phyloP scores from a whole-genome alignment of 2,888 invertebrate species.

The Ecdyonurus torrentis region DNA sequence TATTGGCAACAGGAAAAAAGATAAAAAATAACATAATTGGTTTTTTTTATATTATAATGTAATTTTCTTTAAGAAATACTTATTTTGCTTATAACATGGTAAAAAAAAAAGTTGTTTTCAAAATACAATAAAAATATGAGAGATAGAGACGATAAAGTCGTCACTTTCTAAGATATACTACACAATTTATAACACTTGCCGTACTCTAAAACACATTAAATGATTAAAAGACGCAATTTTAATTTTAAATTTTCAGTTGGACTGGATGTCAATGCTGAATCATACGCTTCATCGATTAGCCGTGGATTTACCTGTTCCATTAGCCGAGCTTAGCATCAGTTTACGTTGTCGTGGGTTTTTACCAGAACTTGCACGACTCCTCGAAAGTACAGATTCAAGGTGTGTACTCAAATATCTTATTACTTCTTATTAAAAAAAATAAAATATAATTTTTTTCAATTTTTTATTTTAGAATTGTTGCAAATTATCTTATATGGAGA shows the following conservation, averaged over 20 bases:
- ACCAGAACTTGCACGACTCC: constrained; percentile 18
- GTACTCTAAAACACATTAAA: too few relatives aligned
- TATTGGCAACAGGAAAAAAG: neutral
- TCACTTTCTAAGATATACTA: too few relatives aligned
- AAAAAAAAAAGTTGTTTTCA: too few relatives aligned
- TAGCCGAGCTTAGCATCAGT: constrained; percentile 17
- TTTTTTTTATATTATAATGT: too few relatives aligned
- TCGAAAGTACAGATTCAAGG: constrained; percentile 19
- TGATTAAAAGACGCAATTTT: too few relatives aligned
- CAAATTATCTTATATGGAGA: constrained; percentile 34
- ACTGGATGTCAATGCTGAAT: constrained; percentile 19
- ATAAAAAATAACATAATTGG: neutral
- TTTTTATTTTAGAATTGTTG: constrained; percentile 22
- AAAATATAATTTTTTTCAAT: neutral
- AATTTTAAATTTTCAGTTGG: constrained; percentile 18
- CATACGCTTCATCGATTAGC: constrained; percentile 17
- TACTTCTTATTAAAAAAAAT: neutral
- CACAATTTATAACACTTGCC: too few relatives aligned
- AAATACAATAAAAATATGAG: too few relatives aligned
- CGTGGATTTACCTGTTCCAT: constrained; percentile 17
- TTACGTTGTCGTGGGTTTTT: constrained; percentile 21
- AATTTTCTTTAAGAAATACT: neutral
- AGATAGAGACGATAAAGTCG: too few relatives aligned
- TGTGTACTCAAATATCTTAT: constrained; percentile 6
- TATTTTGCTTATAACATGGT: too few relatives aligned